These are phyloP conservation scores for Platyrinchus mystaceus DNA, from an alignment of 2,797 vertebrate genomes.

Conservation along the genomic window DNA sequence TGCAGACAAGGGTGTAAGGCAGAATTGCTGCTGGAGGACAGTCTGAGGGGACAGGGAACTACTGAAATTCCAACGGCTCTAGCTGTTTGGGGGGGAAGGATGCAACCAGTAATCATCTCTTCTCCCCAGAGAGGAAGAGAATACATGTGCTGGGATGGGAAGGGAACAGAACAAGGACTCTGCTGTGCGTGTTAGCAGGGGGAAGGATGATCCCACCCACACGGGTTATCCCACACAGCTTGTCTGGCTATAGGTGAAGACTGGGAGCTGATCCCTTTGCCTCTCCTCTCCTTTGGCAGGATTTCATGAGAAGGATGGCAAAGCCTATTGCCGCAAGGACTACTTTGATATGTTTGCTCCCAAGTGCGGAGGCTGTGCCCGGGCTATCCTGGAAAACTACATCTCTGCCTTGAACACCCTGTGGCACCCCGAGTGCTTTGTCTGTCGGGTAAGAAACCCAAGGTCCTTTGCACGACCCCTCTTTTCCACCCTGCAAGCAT, in stretches of 20 bases:
- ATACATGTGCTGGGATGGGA: not conserved
- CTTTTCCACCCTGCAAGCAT: not conserved
- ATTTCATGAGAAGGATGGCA: constrained; percentile 97
- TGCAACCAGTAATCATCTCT: not conserved
- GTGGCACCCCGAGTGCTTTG: constrained; percentile 98
- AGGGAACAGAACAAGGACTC: not conserved
- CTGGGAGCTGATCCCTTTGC: constrained; percentile 4
- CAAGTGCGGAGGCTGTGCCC: constrained; percentile 94
- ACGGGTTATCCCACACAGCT: not conserved
- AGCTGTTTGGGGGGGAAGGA: not conserved
- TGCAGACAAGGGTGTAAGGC: not conserved
- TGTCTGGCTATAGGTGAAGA: not conserved
- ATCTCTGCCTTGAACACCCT: constrained; percentile 97
- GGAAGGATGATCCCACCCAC: not conserved
- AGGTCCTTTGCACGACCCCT: not conserved
- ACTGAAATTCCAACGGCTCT: not conserved
- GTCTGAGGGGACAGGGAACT: not conserved
- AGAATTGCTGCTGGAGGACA: not conserved
- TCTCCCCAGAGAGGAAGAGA: not conserved
- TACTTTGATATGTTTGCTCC: constrained; percentile 99
- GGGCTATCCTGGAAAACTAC: constrained; percentile 98
- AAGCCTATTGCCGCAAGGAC: constrained; percentile 97
- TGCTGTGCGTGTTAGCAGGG: not conserved
- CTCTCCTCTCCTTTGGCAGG: constrained; percentile 73
- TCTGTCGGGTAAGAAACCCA: constrained; percentile 88